Evolutionary conservation across 1,140 invertebrate genomes (phyloP).

Genomic region (Lethrus apterus): DNA sequence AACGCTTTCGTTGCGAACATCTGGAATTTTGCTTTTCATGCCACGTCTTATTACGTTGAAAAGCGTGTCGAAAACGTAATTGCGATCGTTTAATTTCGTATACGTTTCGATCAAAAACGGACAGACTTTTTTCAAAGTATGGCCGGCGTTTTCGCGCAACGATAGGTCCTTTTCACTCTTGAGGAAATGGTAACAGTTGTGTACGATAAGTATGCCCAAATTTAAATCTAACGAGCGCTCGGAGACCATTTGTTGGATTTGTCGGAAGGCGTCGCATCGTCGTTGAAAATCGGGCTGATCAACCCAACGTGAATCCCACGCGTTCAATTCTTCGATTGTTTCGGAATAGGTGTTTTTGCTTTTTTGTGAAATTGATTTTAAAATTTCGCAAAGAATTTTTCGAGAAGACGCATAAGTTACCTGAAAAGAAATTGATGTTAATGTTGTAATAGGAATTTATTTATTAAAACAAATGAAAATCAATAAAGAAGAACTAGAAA

Average conservation of each 20-base stretch:
- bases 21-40: constrained; percentile 58
- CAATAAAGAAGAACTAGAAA: no score
- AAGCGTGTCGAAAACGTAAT: constrained; percentile 65
- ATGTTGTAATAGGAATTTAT: no score
- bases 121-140: constrained; percentile 61
- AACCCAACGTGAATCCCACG: constrained; percentile 75
- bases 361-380: constrained; percentile 46
- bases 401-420: constrained; percentile 46
- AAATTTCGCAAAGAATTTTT: constrained; percentile 55
- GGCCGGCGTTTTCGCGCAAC: constrained; percentile 66
- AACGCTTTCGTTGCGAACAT: constrained; percentile 67
- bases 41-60: constrained; percentile 60
- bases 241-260: constrained; percentile 54
- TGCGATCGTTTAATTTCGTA: constrained; percentile 44
- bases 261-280: constrained; percentile 65
- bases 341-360: constrained; percentile 41
- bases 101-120: constrained; percentile 50
- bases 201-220: constrained; percentile 63
- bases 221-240: constrained; percentile 51
- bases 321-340: constrained; percentile 66
- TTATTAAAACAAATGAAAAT: no score
- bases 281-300: constrained; percentile 88
- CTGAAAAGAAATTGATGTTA: no score
- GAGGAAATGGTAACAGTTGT: constrained; percentile 77
- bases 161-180: constrained; percentile 74